Evolutionary conservation across 2,888 invertebrate species (phyloP).

Genomic region (Ornithoptera priamus): DNA sequence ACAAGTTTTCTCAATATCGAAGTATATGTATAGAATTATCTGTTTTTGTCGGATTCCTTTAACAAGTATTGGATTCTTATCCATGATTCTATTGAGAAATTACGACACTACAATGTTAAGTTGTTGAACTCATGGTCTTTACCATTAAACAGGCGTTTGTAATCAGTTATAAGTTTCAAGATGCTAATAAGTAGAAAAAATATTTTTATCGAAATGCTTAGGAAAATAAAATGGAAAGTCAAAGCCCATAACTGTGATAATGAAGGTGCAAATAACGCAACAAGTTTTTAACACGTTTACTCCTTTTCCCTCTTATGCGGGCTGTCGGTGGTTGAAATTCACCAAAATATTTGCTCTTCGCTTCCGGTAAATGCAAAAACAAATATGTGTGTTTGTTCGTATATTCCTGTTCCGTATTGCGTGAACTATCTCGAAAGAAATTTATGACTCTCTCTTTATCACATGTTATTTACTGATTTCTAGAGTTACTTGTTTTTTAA

Average conservation of each 20-base stretch:
- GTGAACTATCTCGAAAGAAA: constrained; percentile 1
- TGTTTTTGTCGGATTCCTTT: too few relatives aligned
- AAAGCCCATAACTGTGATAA: constrained; percentile 56
- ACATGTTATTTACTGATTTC: neutral
- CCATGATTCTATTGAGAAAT: too few relatives aligned
- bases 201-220: constrained; percentile 41
- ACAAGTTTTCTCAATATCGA: too few relatives aligned
- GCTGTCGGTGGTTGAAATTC: constrained; percentile 32
- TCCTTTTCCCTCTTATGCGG: constrained; percentile 41
- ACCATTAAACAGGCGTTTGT: too few relatives aligned
- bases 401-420: constrained; percentile 7
- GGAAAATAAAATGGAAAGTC: constrained; percentile 56
- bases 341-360: constrained; percentile 24
- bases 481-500: neutral
- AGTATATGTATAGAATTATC: too few relatives aligned
- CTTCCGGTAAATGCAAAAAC: constrained; percentile 12
- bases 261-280: constrained; percentile 52
- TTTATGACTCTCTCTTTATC: constrained; percentile 1
- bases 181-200: neutral
- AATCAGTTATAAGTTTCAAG: too few relatives aligned
- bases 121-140: too few relatives aligned
- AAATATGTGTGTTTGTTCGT: constrained; percentile 16
- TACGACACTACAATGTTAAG: too few relatives aligned
- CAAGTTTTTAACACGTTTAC: constrained; percentile 54
- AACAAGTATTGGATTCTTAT: too few relatives aligned